phyloP scores from a whole-genome alignment of 2,113 vertebrate species.

The Peromyscus leucopus region DNA sequence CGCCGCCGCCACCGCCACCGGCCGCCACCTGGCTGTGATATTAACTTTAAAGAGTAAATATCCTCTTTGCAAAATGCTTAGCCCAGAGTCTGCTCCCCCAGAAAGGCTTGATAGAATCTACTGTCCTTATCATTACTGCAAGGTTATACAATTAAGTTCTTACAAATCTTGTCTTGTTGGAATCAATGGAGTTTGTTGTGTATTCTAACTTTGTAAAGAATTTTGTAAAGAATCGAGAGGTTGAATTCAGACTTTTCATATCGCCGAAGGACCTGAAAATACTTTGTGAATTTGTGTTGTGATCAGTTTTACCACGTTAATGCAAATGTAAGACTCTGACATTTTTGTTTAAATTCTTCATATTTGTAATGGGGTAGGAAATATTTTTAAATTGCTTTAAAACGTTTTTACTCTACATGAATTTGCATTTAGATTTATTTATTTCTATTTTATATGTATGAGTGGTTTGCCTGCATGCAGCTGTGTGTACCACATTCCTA shows the following conservation, averaged over 20 bases:
- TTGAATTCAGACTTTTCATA: slow-evolving; percentile 17
- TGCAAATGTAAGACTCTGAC: slow-evolving; percentile 4
- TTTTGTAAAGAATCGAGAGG: not conserved
- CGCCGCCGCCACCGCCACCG: too few species aligned
- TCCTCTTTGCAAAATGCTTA: slow-evolving; percentile 11
- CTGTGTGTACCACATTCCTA: not conserved
- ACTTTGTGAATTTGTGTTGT: slow-evolving; percentile 2
- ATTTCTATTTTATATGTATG: not conserved
- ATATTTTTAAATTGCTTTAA: slow-evolving; percentile 26
- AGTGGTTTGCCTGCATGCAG: not conserved
- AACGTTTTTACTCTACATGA: slow-evolving; percentile 24
- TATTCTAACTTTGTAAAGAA: not conserved
- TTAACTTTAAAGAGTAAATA: slow-evolving; percentile 12
- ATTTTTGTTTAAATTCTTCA: slow-evolving; percentile 33
- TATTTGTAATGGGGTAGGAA: not conserved
- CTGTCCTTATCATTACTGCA: not conserved
- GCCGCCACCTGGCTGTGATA: too few species aligned
- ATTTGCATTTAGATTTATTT: not conserved
- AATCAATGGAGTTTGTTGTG: not conserved
- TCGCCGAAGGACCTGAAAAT: not conserved
- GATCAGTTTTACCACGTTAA: not conserved
- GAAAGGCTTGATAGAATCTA: not conserved
- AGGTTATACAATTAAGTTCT: not conserved
- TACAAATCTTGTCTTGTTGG: not conserved
- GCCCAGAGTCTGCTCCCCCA: not conserved